Percentiles rank a stretch among this genome's conserved stretches.
These are phyloP conservation scores for Ditula angustiorana DNA, from an alignment of 2,888 invertebrate species.

Conservation along the genomic window DNA sequence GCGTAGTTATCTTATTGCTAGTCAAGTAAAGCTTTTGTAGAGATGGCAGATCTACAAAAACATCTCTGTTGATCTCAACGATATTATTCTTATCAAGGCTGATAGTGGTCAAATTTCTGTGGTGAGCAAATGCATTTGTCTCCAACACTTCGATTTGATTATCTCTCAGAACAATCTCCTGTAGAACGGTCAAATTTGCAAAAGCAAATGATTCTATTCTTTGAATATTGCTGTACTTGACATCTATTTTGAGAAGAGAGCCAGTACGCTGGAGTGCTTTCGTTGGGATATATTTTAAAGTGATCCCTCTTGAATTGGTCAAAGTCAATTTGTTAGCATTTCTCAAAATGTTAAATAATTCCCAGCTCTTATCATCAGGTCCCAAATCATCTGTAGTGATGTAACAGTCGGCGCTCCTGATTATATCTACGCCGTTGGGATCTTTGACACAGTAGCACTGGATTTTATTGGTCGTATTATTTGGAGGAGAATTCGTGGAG, in stretches of 20 bases:
- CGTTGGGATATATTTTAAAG: conserved; percentile 88
- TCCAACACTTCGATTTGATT: conserved; percentile 88
- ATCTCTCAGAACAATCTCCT: conserved; percentile 87
- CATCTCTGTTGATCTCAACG: conserved; percentile 89
- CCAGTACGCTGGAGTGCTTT: conserved; percentile 86
- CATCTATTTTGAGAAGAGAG: conserved; percentile 83
- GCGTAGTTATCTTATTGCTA: conserved; percentile 92
- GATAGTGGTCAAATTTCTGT: conserved; percentile 86
- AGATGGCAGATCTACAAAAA: conserved; percentile 89
- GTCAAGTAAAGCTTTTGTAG: conserved; percentile 91
- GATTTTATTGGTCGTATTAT: conserved; percentile 63
- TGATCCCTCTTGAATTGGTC: conserved; percentile 87
- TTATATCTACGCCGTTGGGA: conserved; percentile 53
- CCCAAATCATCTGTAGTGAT: conserved; percentile 85
- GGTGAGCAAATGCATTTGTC: conserved; percentile 88
- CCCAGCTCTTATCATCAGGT: conserved; percentile 88
- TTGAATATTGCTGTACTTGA: conserved; percentile 89
- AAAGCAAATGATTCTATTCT: conserved; percentile 89
- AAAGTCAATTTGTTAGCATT: conserved; percentile 87
- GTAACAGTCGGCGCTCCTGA: conserved; percentile 89
- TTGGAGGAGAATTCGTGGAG: conserved; percentile 45
- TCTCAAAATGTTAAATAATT: conserved; percentile 87
- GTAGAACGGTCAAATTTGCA: conserved; percentile 87
- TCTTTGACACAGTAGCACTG: conserved; percentile 70
- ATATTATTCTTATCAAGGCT: conserved; percentile 90